Conservation (phyloP, 2,113 vertebrate species). For the Pungitius pungitius region DNA sequence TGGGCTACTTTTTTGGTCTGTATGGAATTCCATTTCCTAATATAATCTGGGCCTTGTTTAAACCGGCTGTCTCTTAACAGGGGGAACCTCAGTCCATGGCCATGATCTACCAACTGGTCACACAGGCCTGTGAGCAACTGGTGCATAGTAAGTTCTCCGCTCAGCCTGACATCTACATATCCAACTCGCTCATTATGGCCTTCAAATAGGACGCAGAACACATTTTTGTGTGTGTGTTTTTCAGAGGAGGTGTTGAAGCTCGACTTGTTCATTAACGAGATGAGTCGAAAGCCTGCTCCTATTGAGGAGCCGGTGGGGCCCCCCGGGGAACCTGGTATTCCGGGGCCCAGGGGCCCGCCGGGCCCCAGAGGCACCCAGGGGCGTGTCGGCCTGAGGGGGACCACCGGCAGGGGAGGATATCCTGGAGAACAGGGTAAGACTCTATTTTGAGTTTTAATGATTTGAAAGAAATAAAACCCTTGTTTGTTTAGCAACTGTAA, state of each 20-base stretch:
- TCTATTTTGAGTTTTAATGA: neutral
- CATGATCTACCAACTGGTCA: constrained; percentile 90
- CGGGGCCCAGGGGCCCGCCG: constrained; percentile 78
- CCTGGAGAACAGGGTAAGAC: constrained; percentile 87
- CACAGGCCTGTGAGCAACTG: constrained; percentile 90
- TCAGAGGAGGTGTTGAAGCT: constrained; percentile 89
- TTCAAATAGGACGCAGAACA: neutral
- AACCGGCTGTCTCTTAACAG: constrained; percentile 71
- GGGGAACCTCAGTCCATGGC: constrained; percentile 91
- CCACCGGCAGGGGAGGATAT: constrained; percentile 77
- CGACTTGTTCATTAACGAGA: constrained; percentile 85
- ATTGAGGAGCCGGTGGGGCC: constrained; percentile 83
- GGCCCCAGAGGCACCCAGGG: constrained; percentile 81
- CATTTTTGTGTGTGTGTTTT: constrained; percentile 26
- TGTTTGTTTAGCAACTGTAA: neutral
- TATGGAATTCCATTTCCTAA: neutral
- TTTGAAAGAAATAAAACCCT: neutral
- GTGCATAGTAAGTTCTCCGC: constrained; percentile 86
- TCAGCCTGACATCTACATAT: neutral
- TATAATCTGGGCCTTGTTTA: neutral
- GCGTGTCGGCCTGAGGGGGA: constrained; percentile 74
- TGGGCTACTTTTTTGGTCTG: neutral
- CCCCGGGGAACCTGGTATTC: constrained; percentile 85
- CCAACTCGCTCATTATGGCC: neutral
- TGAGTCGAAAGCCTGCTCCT: constrained; percentile 85